These are phyloP conservation scores for Phrynosoma platyrhinos DNA, from an alignment of 2,113 vertebrate species.

Conservation along the genomic window DNA sequence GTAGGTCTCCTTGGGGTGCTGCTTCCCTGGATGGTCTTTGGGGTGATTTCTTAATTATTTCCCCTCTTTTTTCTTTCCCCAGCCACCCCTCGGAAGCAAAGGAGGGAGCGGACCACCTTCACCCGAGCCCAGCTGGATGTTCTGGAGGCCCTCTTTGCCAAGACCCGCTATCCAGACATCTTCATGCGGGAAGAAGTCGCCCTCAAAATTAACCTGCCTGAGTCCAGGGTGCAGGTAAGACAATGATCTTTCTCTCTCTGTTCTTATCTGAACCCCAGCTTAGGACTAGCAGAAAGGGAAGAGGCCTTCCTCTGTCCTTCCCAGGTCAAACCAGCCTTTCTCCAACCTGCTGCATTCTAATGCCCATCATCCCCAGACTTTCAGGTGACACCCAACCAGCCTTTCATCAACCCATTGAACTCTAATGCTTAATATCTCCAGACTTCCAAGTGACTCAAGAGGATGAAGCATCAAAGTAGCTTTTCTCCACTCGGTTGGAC, in stretches of 20 bases:
- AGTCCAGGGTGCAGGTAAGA: slow-evolving; percentile 93
- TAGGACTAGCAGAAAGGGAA: too few relatives aligned
- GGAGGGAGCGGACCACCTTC: slow-evolving; percentile 96
- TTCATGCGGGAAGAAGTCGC: slow-evolving; percentile 99
- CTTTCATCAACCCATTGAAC: too few relatives aligned
- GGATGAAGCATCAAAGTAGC: too few relatives aligned
- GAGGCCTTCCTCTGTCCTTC: too few relatives aligned
- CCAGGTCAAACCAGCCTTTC: too few relatives aligned
- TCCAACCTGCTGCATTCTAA: too few relatives aligned
- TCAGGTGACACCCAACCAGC: too few relatives aligned
- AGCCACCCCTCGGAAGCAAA: slow-evolving; percentile 95
- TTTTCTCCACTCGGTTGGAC: neutral
- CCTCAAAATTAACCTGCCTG: slow-evolving; percentile 96
- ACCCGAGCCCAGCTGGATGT: slow-evolving; percentile 95
- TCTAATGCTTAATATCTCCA: too few relatives aligned
- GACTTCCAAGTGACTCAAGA: too few relatives aligned
- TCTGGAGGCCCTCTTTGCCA: slow-evolving; percentile 93
- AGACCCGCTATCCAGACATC: slow-evolving; percentile 98
- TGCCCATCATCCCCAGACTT: too few relatives aligned
- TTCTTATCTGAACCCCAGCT: neutral
- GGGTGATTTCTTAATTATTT: neutral
- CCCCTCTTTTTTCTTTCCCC: slow-evolving; percentile 39
- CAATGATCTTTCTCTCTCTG: rapidly evolving
- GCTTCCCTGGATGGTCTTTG: neutral
- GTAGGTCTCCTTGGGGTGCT: too few relatives aligned